Conservation (phyloP, 2,797 vertebrate species). For the Scyliorhinus canicula region DNA sequence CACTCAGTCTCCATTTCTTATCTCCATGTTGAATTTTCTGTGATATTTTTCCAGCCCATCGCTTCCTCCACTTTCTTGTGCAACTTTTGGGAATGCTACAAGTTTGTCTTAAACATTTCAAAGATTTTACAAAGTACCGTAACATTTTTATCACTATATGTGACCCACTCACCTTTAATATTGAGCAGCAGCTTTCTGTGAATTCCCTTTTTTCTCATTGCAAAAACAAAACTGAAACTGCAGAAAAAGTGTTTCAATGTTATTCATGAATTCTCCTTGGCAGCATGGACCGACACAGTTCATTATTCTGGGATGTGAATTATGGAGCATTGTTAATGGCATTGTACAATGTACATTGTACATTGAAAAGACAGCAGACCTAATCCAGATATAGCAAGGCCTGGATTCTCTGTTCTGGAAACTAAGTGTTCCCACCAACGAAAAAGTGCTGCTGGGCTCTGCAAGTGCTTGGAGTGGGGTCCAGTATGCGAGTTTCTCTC, state of each 20-base stretch:
- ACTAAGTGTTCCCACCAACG: too few relatives aligned
- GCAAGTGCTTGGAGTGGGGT: too few relatives aligned
- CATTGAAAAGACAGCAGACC: neutral
- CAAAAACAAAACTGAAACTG: neutral
- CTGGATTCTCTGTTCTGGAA: too few relatives aligned
- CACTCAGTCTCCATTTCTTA: neutral
- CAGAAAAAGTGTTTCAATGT: neutral
- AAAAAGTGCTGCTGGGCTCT: too few relatives aligned
- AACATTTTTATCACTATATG: neutral
- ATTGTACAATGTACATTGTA: neutral
- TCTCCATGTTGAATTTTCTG: neutral
- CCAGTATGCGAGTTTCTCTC: too few relatives aligned
- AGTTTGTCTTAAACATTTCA: neutral
- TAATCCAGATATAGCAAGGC: neutral
- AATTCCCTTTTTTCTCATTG: neutral
- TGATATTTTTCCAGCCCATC: neutral
- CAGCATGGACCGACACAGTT: neutral
- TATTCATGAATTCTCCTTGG: constrained; percentile 31
- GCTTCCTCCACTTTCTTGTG: too few relatives aligned
- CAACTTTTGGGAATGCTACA: neutral
- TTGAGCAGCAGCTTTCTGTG: neutral
- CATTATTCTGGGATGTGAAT: neutral
- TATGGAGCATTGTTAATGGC: neutral
- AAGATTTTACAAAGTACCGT: neutral
- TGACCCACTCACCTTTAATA: neutral